Conservation (phyloP, 1,140 invertebrate species). For the Saccostrea cuccullata region DNA sequence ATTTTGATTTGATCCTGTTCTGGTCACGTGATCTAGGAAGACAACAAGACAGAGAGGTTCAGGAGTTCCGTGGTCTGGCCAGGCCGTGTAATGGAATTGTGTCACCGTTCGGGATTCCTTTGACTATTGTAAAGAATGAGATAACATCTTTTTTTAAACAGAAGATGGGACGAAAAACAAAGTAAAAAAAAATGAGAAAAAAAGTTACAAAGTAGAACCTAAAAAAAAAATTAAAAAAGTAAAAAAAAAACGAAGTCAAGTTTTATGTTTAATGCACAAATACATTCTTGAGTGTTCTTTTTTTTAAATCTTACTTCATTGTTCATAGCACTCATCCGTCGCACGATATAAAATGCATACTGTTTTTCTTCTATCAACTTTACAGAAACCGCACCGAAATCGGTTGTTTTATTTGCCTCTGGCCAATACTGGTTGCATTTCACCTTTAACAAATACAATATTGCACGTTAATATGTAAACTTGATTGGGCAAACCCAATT, state of each 20-base stretch:
- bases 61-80: conserved; percentile 50
- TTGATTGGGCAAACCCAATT: background rate
- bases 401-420: too few species aligned
- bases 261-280: too few species aligned
- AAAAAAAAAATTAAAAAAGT: too few species aligned
- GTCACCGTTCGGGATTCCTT: conserved; percentile 8
- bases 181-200: background rate
- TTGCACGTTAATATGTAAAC: background rate
- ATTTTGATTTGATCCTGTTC: too few species aligned
- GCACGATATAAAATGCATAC: too few species aligned
- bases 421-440: background rate
- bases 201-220: background rate
- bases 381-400: too few species aligned
- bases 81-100: background rate
- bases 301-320: too few species aligned
- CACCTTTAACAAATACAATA: background rate
- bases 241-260: too few species aligned
- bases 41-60: conserved; percentile 40
- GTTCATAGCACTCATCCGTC: too few species aligned
- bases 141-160: background rate
- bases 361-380: too few species aligned
- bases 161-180: too few species aligned
- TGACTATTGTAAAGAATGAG: background rate
- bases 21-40: conserved; percentile 23
- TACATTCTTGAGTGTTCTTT: too few species aligned